A percentile compares a stretch with the other conserved stretches of the same genome.
These are phyloP conservation scores for Drosophila prostipennis DNA, from an alignment of 2,888 invertebrate species.

Conservation along the genomic window DNA sequence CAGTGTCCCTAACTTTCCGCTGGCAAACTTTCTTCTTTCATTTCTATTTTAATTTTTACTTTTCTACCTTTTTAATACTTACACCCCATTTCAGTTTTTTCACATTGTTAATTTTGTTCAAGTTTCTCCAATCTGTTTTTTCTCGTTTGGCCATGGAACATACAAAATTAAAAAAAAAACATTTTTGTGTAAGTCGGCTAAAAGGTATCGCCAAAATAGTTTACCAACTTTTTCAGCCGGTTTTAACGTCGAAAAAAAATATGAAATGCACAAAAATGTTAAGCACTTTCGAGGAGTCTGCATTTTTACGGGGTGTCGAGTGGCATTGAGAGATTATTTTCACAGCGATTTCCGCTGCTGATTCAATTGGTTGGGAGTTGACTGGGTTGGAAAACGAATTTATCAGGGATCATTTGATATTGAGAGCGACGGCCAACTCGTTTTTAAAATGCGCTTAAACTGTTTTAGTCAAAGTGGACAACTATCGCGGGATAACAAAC, in stretches of 20 bases:
- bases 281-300: conserved; percentile 21
- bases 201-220: conserved; percentile 32
- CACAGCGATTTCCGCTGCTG: conserved; percentile 16
- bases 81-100: conserved; percentile 4
- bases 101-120: conserved; percentile 73
- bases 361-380: conserved; percentile 14
- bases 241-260: conserved; percentile 12
- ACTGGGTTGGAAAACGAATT: conserved; percentile 16
- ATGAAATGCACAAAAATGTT: conserved; percentile 17
- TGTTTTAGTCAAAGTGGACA: not conserved
- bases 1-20: conserved; percentile 54
- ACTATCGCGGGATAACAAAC: not conserved
- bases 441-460: conserved; percentile 2
- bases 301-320: conserved; percentile 27
- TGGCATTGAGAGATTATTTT: conserved; percentile 29
- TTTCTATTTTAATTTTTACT: conserved; percentile 44
- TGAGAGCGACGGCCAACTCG: not conserved
- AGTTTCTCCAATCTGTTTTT: conserved; percentile 66
- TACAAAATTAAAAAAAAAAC: conserved; percentile 18
- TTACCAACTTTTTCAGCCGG: too few species aligned
- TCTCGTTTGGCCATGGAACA: conserved; percentile 16
- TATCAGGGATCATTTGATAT: conserved; percentile 16
- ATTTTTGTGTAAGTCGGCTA: conserved; percentile 29
- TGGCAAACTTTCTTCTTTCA: conserved; percentile 64
- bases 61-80: conserved; percentile 21